phyloP scores from a whole-genome alignment of 1,140 invertebrate species.

The Nixonia krombeini region DNA sequence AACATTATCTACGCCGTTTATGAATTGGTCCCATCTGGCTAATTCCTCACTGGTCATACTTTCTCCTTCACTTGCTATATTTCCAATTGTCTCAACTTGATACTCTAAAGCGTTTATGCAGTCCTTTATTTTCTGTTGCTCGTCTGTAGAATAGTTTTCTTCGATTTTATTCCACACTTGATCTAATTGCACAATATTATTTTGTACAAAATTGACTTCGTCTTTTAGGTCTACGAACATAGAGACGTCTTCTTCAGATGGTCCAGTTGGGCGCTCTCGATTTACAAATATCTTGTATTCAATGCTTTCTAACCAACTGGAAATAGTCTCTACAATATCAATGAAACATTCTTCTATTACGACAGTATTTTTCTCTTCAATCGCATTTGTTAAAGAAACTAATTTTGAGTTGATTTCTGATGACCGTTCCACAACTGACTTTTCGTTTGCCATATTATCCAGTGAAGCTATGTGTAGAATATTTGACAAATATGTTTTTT shows the following conservation, averaged over 20 bases:
- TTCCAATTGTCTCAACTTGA: constrained; percentile 70
- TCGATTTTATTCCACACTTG: constrained; percentile 62
- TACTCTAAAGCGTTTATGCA: constrained; percentile 67
- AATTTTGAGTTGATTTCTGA: constrained; percentile 74
- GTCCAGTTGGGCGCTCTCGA: constrained; percentile 64
- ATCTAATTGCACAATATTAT: constrained; percentile 64
- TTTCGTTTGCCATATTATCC: constrained; percentile 71
- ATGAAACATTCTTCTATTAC: constrained; percentile 80
- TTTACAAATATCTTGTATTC: constrained; percentile 82
- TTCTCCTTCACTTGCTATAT: constrained; percentile 72
- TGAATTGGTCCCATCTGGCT: constrained; percentile 79
- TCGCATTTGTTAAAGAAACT: constrained; percentile 75
- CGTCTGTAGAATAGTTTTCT: constrained; percentile 61
- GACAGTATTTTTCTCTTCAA: constrained; percentile 75
- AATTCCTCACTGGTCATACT: constrained; percentile 75
- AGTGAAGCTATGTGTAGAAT: constrained; percentile 76
- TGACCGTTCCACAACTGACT: constrained; percentile 71
- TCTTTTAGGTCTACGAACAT: constrained; percentile 69
- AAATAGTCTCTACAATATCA: constrained; percentile 83
- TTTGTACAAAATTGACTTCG: constrained; percentile 71
- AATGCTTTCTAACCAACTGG: constrained; percentile 85
- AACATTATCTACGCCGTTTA: constrained; percentile 74
- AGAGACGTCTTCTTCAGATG: constrained; percentile 46
- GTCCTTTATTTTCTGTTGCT: constrained; percentile 64
- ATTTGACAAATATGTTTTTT: constrained; percentile 72